Evolutionary conservation across 2,113 vertebrate genomes (phyloP), one percentile per base, ranked within the genome.

Genomic region (Garra rufa): DNA sequence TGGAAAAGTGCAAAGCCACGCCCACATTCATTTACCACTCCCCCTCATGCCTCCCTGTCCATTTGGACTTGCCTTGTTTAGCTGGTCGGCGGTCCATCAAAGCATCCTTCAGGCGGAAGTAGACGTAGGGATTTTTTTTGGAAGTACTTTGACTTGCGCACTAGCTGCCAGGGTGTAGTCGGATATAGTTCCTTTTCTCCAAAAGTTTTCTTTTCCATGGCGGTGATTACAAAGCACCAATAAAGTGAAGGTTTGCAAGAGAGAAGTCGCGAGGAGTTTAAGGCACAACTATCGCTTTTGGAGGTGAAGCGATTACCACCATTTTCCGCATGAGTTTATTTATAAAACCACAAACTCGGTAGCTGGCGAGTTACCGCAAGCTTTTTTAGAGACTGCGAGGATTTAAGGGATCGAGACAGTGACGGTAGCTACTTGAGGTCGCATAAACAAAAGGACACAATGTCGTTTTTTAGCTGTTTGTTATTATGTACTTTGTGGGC

Each of bases 151-250:
- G 86, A 89, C 77, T 81, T 95, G 94, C 94, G 94, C 93, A 92
- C 89, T 92, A 75, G 88, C 83, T 76, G 24, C 15, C 87, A 90
- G 93, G 94, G 94, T 93, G 94, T 93, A 92, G 92, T 91, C 92
- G 83, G 88, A 80, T 85, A 63, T 48, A 83, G 86, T 76, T 90
- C 88, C 89, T 83, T 90, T 91, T 88, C 91, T 91, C 89, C 57
- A 85, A 89, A 92, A 73, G 10, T 70, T 79, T 70, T 19, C 30
- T 82, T 84, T 50, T 89, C 83, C 89, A 93, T 94, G 92, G 93
- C 93, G 90, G 86, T 88, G 90, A 81, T 90, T 90, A 91, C 86
- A 89, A 89, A 90, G 90, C 88, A 81, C 76, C 89, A 91, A 92
- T 77, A 82, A 81, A 86, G 87, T 84, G 83, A 76, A 86, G 61